Percentiles rank a stretch among this genome's conserved stretches.
Evolutionary conservation across 2,888 invertebrate species (phyloP).

Genomic region (Callyntrura sp.): DNA sequence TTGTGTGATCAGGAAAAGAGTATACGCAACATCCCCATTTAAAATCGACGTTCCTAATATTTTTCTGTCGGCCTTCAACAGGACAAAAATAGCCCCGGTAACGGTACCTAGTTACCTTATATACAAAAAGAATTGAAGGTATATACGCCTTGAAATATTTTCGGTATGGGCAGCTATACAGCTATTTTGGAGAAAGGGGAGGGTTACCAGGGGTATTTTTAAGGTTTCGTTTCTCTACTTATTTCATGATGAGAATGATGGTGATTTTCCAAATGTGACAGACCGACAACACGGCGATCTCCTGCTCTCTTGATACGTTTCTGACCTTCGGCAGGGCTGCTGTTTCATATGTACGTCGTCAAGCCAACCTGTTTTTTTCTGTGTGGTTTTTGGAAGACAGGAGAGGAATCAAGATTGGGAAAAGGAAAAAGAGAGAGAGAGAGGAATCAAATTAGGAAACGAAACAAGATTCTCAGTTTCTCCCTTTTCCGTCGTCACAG

Average conservation of each 20-base stretch:
- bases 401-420: constrained; percentile 3
- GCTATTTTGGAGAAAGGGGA: no score
- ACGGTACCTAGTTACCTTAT: no score
- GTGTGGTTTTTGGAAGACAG: neutral
- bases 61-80: constrained; percentile 49
- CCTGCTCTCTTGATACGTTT: constrained; percentile 45
- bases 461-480: constrained; percentile 14
- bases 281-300: no score
- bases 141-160: no score
- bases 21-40: no score
- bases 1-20: constrained; percentile 23
- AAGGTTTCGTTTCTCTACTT: no score
- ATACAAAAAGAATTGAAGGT: no score
- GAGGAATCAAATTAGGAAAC: constrained; percentile 52
- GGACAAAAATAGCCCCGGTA: neutral
- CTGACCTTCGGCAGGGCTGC: constrained; percentile 27
- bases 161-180: no score
- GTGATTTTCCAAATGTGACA: no score
- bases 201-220: no score
- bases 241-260: no score
- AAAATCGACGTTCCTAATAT: neutral
- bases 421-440: neutral
- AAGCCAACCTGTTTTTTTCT: neutral
- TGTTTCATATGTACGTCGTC: neutral
- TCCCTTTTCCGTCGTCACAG: constrained; percentile 15